phyloP scores from a whole-genome alignment of 2,113 vertebrate species.

The Catharus minimus region DNA sequence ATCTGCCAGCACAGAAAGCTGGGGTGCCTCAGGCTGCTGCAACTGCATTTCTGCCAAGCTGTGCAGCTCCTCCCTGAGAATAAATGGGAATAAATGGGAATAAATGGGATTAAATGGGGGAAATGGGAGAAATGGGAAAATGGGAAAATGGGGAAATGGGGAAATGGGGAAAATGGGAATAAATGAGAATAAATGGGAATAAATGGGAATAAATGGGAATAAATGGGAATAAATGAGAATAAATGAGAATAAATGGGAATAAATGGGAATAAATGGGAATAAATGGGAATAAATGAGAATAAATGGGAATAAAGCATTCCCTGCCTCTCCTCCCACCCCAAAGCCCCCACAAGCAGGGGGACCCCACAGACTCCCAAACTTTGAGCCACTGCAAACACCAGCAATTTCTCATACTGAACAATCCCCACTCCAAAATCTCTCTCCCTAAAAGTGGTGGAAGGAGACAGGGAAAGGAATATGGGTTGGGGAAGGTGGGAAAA shows the following conservation, averaged over 20 bases:
- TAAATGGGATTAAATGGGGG: too few relatives aligned
- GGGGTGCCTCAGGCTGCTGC: not conserved
- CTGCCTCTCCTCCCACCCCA: not conserved
- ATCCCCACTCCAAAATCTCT: not conserved
- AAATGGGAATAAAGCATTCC: too few relatives aligned
- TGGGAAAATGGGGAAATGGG: too few relatives aligned
- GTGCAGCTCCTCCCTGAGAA: not conserved
- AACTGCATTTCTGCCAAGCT: not conserved
- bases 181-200: too few relatives aligned
- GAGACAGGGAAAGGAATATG: not conserved
- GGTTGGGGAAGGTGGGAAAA: not conserved
- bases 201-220: too few relatives aligned
- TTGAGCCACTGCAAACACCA: not conserved
- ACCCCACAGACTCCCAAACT: not conserved
- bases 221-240: too few relatives aligned
- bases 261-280: too few relatives aligned
- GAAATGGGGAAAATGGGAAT: too few relatives aligned
- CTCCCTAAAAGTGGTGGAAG: not conserved
- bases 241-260: too few relatives aligned
- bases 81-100: too few relatives aligned
- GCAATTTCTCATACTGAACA: rapidly evolving
- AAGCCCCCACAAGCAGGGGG: not conserved
- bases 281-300: too few relatives aligned
- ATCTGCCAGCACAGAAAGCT: not conserved
- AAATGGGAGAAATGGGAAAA: too few relatives aligned